These are phyloP conservation scores for Bubo scandiacus DNA, from an alignment of 2,113 vertebrate species.

Conservation along the genomic window DNA sequence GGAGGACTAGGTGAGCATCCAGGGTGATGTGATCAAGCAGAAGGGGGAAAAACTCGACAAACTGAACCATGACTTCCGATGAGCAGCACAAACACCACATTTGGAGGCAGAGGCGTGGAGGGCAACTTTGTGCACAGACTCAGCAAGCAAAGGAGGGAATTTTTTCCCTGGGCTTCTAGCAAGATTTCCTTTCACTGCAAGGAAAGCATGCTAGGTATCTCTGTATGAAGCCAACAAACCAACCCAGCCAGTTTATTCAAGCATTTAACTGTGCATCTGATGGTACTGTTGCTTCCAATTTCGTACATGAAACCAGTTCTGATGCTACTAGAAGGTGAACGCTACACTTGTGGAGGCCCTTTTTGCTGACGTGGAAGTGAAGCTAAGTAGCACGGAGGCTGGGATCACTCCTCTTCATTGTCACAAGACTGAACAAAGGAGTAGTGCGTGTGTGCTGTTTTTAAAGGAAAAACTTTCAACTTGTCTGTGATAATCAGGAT, in stretches of 20 bases:
- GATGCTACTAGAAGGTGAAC: neutral
- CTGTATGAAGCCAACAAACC: neutral
- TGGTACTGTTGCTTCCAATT: neutral
- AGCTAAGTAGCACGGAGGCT: neutral
- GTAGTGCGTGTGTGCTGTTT: fast-evolving
- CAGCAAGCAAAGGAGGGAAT: slow-evolving; percentile 11
- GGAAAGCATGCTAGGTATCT: neutral
- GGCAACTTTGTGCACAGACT: neutral
- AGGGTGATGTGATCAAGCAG: slow-evolving; percentile 5
- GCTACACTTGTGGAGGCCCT: neutral
- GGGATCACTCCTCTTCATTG: neutral
- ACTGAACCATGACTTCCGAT: slow-evolving; percentile 12
- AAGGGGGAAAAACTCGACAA: slow-evolving; percentile 18
- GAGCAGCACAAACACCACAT: slow-evolving; percentile 4
- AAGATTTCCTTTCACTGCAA: neutral
- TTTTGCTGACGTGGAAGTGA: neutral
- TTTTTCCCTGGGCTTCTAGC: neutral
- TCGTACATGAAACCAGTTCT: neutral
- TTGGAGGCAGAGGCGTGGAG: neutral
- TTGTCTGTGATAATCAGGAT: neutral
- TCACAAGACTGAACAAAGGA: neutral
- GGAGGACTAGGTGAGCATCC: neutral
- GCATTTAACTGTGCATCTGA: neutral
- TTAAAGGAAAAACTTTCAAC: neutral
- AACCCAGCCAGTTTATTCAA: neutral